Evolutionary conservation across 2,888 invertebrate genomes (phyloP), one percentile per base, ranked within the genome.

Genomic region (Drosophila atripex): DNA sequence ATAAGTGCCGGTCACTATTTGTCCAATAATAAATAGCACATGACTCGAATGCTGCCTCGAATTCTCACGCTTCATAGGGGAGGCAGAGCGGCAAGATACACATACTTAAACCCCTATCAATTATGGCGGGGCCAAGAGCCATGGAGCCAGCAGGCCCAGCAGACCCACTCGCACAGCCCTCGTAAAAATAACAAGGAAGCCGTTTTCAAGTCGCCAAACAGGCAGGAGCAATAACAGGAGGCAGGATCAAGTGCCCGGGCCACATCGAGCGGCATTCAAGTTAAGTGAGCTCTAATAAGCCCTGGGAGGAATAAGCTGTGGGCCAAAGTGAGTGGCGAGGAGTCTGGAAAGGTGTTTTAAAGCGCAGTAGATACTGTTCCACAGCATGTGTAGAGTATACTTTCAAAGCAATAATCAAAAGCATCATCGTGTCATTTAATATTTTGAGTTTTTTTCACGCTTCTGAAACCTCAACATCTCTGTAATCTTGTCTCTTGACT

Each of bases 21-120:
- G 63, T 53, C 32, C 73, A 70, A 78, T 70, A 87, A 80, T 82
- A 72, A 80, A 87, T 80, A 82, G 57, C 82, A 85, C 83, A 82
- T 82, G 80, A 74, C 69, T 76, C 52, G 32, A 45, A 64, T 25
- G 73, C 46, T 61, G 59, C 47, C 58, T n/a, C n/a, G n/a, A 30
- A 63, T 72, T 86, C 88, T 72, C 77, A 80, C 82, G 85, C 78
- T 80, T 50, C 46, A 55, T 23, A 8, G 46, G 39, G 30, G 18
- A 14, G 38, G 14, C 11, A 12, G 38, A 25, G 28, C 2, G 46
- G 7, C 12, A 45, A 45, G 16, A 47, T 47, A 60, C 41, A 51
- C 47, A 64, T 66, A 53, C 63, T 57, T 57, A 58, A 71, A 60
- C 59, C 64, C 32, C 66, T 68, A 73, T 78, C 82, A 84, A 85